phyloP scores from a whole-genome alignment of 1,140 invertebrate genomes.

The Oppia nitens region DNA sequence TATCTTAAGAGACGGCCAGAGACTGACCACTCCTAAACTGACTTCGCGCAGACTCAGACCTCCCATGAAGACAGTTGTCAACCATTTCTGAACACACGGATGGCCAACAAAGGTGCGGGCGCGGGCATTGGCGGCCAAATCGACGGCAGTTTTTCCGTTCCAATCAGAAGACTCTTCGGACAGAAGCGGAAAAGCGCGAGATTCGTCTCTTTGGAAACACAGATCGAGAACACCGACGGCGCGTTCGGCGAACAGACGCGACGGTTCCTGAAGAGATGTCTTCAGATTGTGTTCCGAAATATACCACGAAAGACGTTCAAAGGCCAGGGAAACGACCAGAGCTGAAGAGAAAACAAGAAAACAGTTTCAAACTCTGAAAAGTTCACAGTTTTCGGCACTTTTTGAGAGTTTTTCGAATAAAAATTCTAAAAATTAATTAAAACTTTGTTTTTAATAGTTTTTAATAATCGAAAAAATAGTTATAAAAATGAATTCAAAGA shows the following conservation, averaged over 20 bases:
- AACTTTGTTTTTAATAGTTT: too few species aligned
- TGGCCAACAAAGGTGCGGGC: constrained; percentile 29
- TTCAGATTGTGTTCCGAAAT: constrained; percentile 21
- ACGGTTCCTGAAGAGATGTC: constrained; percentile 21
- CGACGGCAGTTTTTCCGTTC: constrained; percentile 26
- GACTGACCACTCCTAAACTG: constrained; percentile 24
- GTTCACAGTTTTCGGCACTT: too few species aligned
- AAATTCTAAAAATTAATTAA: too few species aligned
- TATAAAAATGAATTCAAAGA: too few species aligned
- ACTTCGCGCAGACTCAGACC: constrained; percentile 28
- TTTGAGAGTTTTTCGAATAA: too few species aligned
- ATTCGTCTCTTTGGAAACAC: constrained; percentile 25
- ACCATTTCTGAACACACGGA: constrained; percentile 33
- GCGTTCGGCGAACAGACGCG: constrained; percentile 30
- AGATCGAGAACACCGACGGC: constrained; percentile 30
- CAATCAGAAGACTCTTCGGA: constrained; percentile 28
- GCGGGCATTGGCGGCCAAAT: constrained; percentile 21
- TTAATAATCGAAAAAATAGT: too few species aligned
- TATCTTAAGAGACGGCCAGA: constrained; percentile 30
- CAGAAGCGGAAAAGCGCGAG: constrained; percentile 28
- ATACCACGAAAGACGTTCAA: constrained; percentile 20
- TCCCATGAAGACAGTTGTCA: constrained; percentile 29
- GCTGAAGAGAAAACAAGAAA: too few species aligned
- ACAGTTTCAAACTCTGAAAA: too few species aligned
- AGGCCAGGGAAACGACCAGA: constrained; percentile 26